These are phyloP conservation scores for Hippocampus abdominalis DNA, from an alignment of 2,113 vertebrate genomes.

Conservation along the genomic window DNA sequence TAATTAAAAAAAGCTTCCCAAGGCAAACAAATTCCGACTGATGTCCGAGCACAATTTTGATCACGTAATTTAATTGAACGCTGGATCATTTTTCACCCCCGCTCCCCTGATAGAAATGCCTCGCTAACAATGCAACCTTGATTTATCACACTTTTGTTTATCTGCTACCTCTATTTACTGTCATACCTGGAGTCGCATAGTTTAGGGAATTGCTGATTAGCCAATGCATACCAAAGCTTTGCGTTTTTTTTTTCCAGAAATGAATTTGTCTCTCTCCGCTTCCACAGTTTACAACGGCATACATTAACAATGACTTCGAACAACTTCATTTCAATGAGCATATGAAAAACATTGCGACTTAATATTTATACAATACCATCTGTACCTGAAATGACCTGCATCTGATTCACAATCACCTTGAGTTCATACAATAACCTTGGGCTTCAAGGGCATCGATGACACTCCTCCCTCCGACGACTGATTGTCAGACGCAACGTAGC, in stretches of 20 bases:
- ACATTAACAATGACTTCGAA: not conserved
- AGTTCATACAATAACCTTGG: conserved; percentile 34
- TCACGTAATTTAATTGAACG: not conserved
- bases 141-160: not conserved
- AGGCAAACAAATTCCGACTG: not conserved
- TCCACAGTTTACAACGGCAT: no score
- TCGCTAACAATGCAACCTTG: not conserved
- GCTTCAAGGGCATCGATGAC: conserved; percentile 26
- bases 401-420: not conserved
- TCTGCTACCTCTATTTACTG: not conserved
- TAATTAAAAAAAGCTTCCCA: not conserved
- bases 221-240: no score
- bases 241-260: no score
- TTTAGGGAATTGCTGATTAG: no score
- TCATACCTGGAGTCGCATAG: not conserved
- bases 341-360: no score
- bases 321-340: not conserved
- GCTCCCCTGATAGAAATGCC: not conserved
- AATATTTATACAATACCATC: not conserved
- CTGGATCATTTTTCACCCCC: not conserved
- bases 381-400: not conserved
- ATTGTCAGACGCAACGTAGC: conserved; percentile 46
- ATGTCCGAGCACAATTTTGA: not conserved
- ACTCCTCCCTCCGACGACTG: conserved; percentile 41
- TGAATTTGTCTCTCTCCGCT: no score